Evolutionary conservation across 2,113 vertebrate genomes (phyloP).

Genomic region (Engraulis encrasicolus): DNA sequence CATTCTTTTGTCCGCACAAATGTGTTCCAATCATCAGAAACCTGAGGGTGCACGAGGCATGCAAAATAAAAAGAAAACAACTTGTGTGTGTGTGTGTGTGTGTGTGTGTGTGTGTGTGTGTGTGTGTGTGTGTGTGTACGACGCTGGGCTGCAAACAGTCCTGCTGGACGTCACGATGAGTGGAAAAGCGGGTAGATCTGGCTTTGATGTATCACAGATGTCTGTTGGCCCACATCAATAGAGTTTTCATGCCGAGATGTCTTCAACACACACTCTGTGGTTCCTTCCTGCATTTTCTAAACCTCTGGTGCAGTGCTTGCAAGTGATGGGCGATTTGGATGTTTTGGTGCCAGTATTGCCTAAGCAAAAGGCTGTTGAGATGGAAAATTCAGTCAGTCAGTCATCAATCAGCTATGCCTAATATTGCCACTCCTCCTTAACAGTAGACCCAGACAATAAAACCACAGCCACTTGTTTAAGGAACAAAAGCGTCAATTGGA

Average conservation of each 20-base stretch:
- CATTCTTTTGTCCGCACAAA: slow-evolving; percentile 43
- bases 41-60: slow-evolving; percentile 36
- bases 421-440: slow-evolving; percentile 25
- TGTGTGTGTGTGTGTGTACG: too few species aligned
- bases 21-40: slow-evolving; percentile 44
- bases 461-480: slow-evolving; percentile 45
- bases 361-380: slow-evolving; percentile 34
- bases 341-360: slow-evolving; percentile 15
- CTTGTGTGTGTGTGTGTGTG: slow-evolving; percentile 20
- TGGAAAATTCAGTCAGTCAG: slow-evolving; percentile 34
- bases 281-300: slow-evolving; percentile 51
- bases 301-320: slow-evolving; percentile 40
- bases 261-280: slow-evolving; percentile 42
- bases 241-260: slow-evolving; percentile 43
- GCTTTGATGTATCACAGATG: slow-evolving; percentile 62
- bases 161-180: slow-evolving; percentile 42
- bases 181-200: slow-evolving; percentile 45
- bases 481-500: slow-evolving; percentile 43
- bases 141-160: slow-evolving; percentile 31
- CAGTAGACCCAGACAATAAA: slow-evolving; percentile 32
- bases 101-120: too few species aligned
- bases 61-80: slow-evolving; percentile 42
- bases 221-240: slow-evolving; percentile 51
- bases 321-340: slow-evolving; percentile 39
- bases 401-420: slow-evolving; percentile 30